Evolutionary conservation across 2,888 invertebrate species (phyloP), one percentile per base, ranked within the genome.

Genomic region (Noctua fimbriata): DNA sequence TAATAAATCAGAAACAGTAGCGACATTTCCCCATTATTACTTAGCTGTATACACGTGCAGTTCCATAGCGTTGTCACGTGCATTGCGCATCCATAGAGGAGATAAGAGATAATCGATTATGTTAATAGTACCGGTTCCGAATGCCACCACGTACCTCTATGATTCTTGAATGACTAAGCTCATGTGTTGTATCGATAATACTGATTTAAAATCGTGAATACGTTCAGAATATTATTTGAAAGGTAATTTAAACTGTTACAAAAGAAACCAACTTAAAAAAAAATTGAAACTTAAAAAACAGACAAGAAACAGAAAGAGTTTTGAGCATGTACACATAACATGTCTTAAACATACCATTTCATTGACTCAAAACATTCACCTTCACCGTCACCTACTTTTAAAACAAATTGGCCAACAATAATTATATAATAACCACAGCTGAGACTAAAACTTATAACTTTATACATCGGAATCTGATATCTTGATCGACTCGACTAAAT

Each of bases 111-210:
- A 82, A 88, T 89, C 88, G 88, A 88, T 91, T 92, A 92, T 92
- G 91, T 69, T 90, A 92, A 92, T 92, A 83, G 79, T 78, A 90
- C 92, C 87, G 90, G 93, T 93, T 90, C 83, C 78, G 84, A 90
- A 91, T 89, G 78, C 87, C 88, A 85, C 87, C 81, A 84, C 86
- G 85, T 87, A 75, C 69, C 55, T 71, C 36, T 76, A 66, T 32
- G 69, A 77, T 79, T 77, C 73, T 81, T 83, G 79, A 81, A 79
- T 81, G 81, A 81, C 78, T 79, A 78, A 49, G 73, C 73, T 76
- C 58, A 78, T 65, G 36, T 67, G 63, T 73, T 76, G 12, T 69
- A 69, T 81, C 60, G 44, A 73, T 66, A 63, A 71, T 16, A 60
- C 5, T 75, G 47, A 66, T 67, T 49, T 55, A 47, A 76, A 73